Evolutionary conservation across 2,888 invertebrate species (phyloP).

Genomic region (Metacarcinus magister): DNA sequence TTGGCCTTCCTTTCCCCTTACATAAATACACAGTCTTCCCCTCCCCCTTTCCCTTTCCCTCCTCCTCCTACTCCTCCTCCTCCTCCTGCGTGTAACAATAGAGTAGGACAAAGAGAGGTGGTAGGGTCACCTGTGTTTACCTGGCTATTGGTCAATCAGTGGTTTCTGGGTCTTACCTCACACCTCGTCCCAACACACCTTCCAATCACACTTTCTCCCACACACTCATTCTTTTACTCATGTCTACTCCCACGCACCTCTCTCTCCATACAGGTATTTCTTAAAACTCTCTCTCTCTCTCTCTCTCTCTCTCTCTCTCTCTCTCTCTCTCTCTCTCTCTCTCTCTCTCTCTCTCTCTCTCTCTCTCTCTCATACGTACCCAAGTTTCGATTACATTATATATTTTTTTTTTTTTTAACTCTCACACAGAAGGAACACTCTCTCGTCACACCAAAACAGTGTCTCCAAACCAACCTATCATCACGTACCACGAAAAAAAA

Average conservation of each 20-base stretch:
- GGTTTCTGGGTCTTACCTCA: slow-evolving; percentile 29
- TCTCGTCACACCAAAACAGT: no score
- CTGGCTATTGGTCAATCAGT: slow-evolving; percentile 2
- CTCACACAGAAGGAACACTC: no score
- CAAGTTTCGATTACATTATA: no score
- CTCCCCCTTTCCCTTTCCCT: slow-evolving; percentile 19
- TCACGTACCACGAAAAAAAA: no score
- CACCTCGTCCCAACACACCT: background rate
- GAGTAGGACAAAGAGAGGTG: slow-evolving; percentile 35
- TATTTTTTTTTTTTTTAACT: no score
- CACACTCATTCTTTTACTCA: background rate
- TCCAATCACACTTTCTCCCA: background rate
- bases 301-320: slow-evolving; percentile 47
- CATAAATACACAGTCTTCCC: background rate
- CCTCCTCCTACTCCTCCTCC: background rate
- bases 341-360: no score
- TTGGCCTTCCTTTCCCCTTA: background rate
- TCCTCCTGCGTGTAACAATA: background rate
- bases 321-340: slow-evolving; percentile 22
- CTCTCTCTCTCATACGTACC: background rate
- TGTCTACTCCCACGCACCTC: background rate
- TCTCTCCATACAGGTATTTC: background rate
- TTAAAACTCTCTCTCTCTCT: slow-evolving; percentile 41
- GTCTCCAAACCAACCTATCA: no score
- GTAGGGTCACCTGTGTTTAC: slow-evolving; percentile 21